Evolutionary conservation across 2,888 invertebrate genomes (phyloP), one percentile per base, ranked within the genome.

Genomic region (Lysandra coridon): DNA sequence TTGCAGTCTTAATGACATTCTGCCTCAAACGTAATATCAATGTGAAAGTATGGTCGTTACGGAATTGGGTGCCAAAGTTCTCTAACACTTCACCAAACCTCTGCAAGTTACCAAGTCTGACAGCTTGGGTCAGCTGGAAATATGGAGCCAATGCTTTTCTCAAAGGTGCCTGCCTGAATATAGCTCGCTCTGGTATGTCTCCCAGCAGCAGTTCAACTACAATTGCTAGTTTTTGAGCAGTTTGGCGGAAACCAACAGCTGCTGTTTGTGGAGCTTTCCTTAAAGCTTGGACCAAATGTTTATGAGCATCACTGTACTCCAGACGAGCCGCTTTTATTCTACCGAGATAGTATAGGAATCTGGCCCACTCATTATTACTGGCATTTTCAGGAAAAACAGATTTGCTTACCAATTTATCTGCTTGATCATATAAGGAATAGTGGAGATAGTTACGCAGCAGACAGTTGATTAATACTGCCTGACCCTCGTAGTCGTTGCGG

Each of bases 1-100:
- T 98, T 0, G 99, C 99, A 14, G 99, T 99, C 93, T 99, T 99
- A 86, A 99, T 99, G 1, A 99, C 99, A 94, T 99, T 99, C 90
- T 99, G 99, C 79, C 99, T 96, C 79, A 99, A 95, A 82, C 99
- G 97, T 76, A 99, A 96, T 86, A 99, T 99, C 81, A 99, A 93
- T 40, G 99, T 99, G 86, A 98, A 99, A 0, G 99, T 99, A 87
- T 99, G 98, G 91, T 99, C 99, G 83, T 95, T 95, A 83, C 98
- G 97, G 89, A 99, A 99, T 89, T 98, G 98, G 0, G 97, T 97
- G 0, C 98, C 98, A 92, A 97, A 98, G 87, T 98, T 97, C 84
- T 98, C 97, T 79, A 99, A 94, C 0, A 99, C 99, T 90, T 98
- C 98, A 49, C 98, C 98, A 92, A 99, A 99, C 83, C 98, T 96